Conservation (phyloP, 2,888 invertebrate species). For the Drosophila bunnanda region DNA sequence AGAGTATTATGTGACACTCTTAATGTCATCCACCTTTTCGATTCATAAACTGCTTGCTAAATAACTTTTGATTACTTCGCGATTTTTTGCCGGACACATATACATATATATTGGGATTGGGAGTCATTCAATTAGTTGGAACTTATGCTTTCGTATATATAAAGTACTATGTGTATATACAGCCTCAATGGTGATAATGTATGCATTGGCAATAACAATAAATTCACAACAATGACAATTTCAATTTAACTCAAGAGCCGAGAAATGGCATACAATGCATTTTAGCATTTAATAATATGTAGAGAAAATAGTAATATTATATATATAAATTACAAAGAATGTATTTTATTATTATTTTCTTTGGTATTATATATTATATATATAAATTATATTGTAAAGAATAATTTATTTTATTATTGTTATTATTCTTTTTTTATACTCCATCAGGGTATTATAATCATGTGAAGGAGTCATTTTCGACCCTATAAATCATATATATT, state of each 20-base stretch:
- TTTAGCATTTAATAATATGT: background rate
- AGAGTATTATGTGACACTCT: slow-evolving; percentile 3
- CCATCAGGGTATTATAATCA: no score
- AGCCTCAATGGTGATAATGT: slow-evolving; percentile 4
- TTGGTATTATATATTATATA: no score
- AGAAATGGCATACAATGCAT: slow-evolving; percentile 7
- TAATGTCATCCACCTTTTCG: slow-evolving; percentile 20
- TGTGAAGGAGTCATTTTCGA: no score
- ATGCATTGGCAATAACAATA: slow-evolving; percentile 9
- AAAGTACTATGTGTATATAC: background rate
- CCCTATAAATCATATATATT: no score
- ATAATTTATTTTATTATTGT: no score
- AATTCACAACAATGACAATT: slow-evolving; percentile 15
- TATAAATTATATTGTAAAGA: no score
- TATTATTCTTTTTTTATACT: no score
- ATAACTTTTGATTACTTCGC: slow-evolving; percentile 10
- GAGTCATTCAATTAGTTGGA: slow-evolving; percentile 7
- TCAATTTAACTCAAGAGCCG: slow-evolving; percentile 13
- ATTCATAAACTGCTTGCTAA: background rate
- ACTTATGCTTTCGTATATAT: background rate
- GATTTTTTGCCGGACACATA: background rate
- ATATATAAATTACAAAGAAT: background rate
- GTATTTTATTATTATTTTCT: no score
- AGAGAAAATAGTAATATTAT: background rate
- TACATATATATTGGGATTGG: background rate